Percentiles rank a stretch among this genome's conserved stretches.
These are phyloP conservation scores for Cassiopea andromeda DNA, from an alignment of 30 jellyfish, hydroid and myxozoan genomes.

Conservation along the genomic window DNA sequence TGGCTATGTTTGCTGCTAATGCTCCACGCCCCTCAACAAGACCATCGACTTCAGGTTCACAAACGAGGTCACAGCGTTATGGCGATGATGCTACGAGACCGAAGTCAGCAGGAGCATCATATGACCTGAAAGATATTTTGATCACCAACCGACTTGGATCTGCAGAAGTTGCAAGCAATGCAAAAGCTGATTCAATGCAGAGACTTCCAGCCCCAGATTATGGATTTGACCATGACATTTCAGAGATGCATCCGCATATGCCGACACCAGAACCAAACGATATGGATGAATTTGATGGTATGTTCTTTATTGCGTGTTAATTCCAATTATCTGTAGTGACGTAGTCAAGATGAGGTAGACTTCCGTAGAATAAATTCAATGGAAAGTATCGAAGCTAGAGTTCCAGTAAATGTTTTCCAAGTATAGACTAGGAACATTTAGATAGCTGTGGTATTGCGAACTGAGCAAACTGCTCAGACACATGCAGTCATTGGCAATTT, in stretches of 20 bases:
- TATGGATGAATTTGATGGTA: neutral
- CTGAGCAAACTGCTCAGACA: too few relatives aligned
- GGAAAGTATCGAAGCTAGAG: too few relatives aligned
- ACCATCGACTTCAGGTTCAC: slow-evolving; percentile 24
- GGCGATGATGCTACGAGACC: slow-evolving; percentile 5
- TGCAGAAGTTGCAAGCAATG: neutral
- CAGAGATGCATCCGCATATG: slow-evolving; percentile 45
- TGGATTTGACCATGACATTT: neutral
- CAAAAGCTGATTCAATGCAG: neutral
- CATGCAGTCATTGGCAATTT: too few relatives aligned
- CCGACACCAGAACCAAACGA: slow-evolving; percentile 48
- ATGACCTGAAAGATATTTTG: slow-evolving; percentile 1
- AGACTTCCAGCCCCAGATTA: slow-evolving; percentile 16
- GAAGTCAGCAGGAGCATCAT: slow-evolving; percentile 37
- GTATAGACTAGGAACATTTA: too few relatives aligned
- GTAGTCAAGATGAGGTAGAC: too few relatives aligned
- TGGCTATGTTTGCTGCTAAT: slow-evolving; percentile 17
- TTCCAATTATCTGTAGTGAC: too few relatives aligned
- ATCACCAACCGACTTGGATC: slow-evolving; percentile 2
- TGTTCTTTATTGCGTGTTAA: neutral
- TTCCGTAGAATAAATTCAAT: too few relatives aligned
- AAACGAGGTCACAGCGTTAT: neutral
- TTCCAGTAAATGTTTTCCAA: too few relatives aligned
- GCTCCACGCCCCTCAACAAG: slow-evolving; percentile 30
- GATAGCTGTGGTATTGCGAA: too few relatives aligned